These are phyloP conservation scores for Dynastes tityus DNA, from an alignment of 2,888 invertebrate genomes.

Conservation along the genomic window DNA sequence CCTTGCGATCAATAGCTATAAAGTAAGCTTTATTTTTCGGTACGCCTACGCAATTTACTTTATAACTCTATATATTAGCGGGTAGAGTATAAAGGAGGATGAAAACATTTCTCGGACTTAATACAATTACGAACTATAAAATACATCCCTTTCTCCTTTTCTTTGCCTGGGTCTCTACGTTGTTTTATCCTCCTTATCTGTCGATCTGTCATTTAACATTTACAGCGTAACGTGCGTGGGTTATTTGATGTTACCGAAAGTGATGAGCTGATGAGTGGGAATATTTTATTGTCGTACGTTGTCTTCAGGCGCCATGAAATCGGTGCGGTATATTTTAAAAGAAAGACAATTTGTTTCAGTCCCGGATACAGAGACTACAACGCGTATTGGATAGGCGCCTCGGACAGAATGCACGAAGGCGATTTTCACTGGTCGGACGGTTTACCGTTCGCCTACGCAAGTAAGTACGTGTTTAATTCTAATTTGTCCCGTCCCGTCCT, in stretches of 20 bases:
- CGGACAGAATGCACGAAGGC: slow-evolving; percentile 83
- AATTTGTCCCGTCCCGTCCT: neutral
- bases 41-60: neutral
- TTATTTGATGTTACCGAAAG: neutral
- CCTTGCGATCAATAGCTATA: neutral
- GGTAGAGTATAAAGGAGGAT: neutral
- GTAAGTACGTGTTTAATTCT: slow-evolving; percentile 73
- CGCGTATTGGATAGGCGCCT: slow-evolving; percentile 88
- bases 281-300: neutral
- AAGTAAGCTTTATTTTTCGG: neutral
- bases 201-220: neutral
- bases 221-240: neutral
- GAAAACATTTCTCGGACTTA: neutral
- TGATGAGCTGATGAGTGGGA: neutral
- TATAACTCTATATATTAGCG: slow-evolving; percentile 1
- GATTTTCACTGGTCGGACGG: slow-evolving; percentile 88
- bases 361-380: slow-evolving; percentile 80
- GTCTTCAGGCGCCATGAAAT: neutral
- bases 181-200: neutral
- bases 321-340: neutral
- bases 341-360: slow-evolving; percentile 67
- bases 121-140: slow-evolving; percentile 1
- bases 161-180: neutral
- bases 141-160: neutral
- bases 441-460: slow-evolving; percentile 81